A percentile compares a stretch with the other conserved stretches of the same genome.
Conservation (phyloP, 2,113 vertebrate species). For the Archilochus colubris region DNA sequence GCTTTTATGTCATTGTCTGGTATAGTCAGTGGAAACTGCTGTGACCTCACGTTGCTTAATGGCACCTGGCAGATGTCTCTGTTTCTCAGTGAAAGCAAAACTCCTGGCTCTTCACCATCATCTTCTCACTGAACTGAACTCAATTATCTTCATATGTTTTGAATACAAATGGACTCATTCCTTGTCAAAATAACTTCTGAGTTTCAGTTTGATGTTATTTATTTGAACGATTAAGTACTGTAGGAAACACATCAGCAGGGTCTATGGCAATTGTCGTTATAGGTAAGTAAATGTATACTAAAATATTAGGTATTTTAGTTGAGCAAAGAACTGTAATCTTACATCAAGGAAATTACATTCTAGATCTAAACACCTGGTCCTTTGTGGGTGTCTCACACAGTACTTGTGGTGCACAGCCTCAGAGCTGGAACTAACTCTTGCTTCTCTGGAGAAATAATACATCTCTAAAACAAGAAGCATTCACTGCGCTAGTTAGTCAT, state of each 20-base stretch:
- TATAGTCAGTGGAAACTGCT: not conserved
- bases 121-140: not conserved
- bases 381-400: not conserved
- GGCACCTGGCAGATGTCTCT: not conserved
- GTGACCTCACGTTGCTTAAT: not conserved
- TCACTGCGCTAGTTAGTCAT: not conserved
- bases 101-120: not conserved
- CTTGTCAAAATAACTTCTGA: not conserved
- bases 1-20: not conserved
- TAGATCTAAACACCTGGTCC: not conserved
- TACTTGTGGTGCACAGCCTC: not conserved
- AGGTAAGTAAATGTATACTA: not conserved
- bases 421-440: not conserved
- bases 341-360: not conserved
- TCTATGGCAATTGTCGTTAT: not conserved
- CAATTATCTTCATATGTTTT: not conserved
- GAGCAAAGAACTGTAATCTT: not conserved
- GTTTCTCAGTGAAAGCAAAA: not conserved
- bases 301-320: constrained; percentile 16
- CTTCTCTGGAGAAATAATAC: not conserved
- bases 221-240: not conserved
- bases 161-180: not conserved
- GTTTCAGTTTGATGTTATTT: not conserved
- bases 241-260: not conserved
- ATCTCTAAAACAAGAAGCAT: not conserved